Percentiles rank a stretch among this genome's conserved stretches.
These are phyloP conservation scores for Conchocele bisecta DNA, from an alignment of 2,888 invertebrate genomes.

Conservation along the genomic window DNA sequence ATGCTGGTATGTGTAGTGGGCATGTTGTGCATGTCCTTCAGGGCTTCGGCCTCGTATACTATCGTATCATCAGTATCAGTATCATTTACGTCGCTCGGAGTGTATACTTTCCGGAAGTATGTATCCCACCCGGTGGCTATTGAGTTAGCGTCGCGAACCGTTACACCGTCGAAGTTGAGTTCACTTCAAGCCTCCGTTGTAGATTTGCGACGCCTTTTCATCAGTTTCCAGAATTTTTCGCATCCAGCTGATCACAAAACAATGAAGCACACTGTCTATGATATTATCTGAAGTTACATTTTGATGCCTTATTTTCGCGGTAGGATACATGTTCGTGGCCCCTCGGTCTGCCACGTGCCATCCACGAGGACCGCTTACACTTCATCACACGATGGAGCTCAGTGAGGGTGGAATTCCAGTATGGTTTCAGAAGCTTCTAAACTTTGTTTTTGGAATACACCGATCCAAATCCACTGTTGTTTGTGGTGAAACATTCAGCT, in stretches of 20 bases:
- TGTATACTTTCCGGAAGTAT: constrained; percentile 10
- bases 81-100: neutral
- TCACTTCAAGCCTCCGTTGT: neutral
- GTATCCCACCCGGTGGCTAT: constrained; percentile 2
- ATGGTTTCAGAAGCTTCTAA: constrained; percentile 13
- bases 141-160: neutral
- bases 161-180: neutral
- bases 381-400: constrained; percentile 1
- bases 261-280: neutral
- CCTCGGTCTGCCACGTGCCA: constrained; percentile 1
- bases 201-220: neutral
- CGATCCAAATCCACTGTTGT: too few relatives aligned
- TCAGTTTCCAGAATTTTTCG: constrained; percentile 9
- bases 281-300: neutral
- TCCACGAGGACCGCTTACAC: neutral
- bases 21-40: too few relatives aligned
- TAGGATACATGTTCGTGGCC: neutral
- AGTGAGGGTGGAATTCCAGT: constrained; percentile 7
- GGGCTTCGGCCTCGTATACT: too few relatives aligned
- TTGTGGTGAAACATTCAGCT: too few relatives aligned
- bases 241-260: neutral
- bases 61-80: neutral
- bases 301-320: constrained; percentile 9
- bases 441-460: constrained; percentile 6
- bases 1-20: too few relatives aligned